Percentiles rank a stretch among this genome's conserved stretches.
These are phyloP conservation scores for Orcinus orca DNA, from an alignment of 2,113 vertebrate species.

Conservation along the genomic window DNA sequence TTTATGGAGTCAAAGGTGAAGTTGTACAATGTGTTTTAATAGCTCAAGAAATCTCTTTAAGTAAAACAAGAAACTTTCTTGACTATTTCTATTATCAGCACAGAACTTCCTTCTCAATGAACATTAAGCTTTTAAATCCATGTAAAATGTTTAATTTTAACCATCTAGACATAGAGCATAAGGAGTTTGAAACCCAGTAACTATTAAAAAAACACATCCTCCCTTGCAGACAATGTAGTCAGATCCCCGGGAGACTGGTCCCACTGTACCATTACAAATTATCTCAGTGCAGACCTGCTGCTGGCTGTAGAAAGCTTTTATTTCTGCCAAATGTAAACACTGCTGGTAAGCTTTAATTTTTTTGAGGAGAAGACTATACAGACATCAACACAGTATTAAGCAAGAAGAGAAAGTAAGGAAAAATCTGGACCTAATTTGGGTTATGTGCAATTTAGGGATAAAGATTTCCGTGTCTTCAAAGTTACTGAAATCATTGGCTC, in stretches of 20 bases:
- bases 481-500: background rate
- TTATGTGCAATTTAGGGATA: background rate
- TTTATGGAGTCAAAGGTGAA: background rate
- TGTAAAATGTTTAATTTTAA: background rate
- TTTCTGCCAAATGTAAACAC: background rate
- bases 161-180: background rate
- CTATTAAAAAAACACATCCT: background rate
- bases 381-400: background rate
- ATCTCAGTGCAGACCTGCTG: background rate
- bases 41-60: background rate
- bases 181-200: background rate
- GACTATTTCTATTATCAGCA: background rate
- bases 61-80: background rate
- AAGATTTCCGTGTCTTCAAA: background rate
- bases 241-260: background rate
- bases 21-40: background rate
- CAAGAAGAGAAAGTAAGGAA: background rate
- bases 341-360: background rate
- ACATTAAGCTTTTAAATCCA: background rate
- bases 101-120: background rate
- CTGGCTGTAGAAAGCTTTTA: background rate
- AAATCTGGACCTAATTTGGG: background rate
- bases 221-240: background rate
- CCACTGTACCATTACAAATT: background rate
- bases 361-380: background rate